Evolutionary conservation across 2,888 invertebrate genomes (phyloP).

Genomic region (Meiosimyza platycephala): DNA sequence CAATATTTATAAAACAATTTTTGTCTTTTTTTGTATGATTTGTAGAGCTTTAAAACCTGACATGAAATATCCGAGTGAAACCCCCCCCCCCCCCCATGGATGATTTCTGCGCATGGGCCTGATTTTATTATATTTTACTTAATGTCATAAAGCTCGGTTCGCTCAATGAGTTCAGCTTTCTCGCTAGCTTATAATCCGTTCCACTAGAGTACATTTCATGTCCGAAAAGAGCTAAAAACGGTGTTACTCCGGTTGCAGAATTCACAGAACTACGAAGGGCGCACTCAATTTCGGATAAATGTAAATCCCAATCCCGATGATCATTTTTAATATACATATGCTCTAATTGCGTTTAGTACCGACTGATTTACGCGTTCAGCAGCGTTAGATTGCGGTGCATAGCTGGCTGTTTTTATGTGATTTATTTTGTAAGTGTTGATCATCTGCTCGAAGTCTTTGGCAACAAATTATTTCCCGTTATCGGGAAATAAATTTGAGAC

Average conservation of each 20-base stretch:
- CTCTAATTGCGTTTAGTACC: conserved; percentile 50
- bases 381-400: conserved; percentile 58
- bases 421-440: conserved; percentile 39
- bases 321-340: conserved; percentile 36
- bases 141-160: too few species aligned
- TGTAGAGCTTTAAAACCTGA: too few species aligned
- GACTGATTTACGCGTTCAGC: conserved; percentile 56
- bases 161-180: too few species aligned
- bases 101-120: too few species aligned
- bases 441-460: conserved; percentile 40
- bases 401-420: conserved; percentile 46
- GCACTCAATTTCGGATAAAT: conserved; percentile 39
- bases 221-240: conserved; percentile 36
- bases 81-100: too few species aligned
- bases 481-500: conserved; percentile 39
- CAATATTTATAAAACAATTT: too few species aligned
- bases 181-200: conserved; percentile 7
- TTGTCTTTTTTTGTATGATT: too few species aligned
- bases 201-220: conserved; percentile 26
- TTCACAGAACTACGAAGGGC: conserved; percentile 37
- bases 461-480: conserved; percentile 50
- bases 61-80: too few species aligned
- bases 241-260: conserved; percentile 35
- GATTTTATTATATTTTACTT: too few species aligned
- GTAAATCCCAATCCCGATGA: conserved; percentile 41